Evolutionary conservation across 2,888 invertebrate genomes (phyloP).

Genomic region (Pherbina coryleti): DNA sequence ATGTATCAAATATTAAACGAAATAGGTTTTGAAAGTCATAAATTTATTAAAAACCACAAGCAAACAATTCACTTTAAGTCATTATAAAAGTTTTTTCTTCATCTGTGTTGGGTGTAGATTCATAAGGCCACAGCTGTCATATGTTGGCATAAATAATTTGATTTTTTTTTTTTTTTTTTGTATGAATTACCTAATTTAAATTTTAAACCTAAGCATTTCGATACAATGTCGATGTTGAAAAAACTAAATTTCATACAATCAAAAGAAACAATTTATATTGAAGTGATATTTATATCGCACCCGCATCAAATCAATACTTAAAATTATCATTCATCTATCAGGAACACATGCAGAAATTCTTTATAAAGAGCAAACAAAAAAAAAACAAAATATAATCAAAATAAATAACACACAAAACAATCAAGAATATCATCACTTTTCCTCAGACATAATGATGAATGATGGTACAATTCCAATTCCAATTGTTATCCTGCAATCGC

Average conservation of each 20-base stretch:
- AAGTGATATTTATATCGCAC: neutral
- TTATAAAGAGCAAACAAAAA: neutral
- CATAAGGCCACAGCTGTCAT: no score
- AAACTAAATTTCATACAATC: neutral
- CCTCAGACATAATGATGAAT: conserved; percentile 58
- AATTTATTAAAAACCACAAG: no score
- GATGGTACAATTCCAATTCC: conserved; percentile 52
- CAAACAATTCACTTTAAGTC: no score
- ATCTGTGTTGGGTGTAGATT: no score
- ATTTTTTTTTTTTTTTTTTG: no score
- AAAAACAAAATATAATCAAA: neutral
- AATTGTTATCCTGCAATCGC: neutral
- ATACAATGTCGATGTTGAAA: no score
- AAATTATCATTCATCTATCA: conserved; percentile 30
- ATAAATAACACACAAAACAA: neutral
- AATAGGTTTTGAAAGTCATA: no score
- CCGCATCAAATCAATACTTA: conserved; percentile 21
- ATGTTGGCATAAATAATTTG: no score
- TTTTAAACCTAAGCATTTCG: no score
- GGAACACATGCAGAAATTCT: neutral
- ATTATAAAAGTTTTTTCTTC: no score
- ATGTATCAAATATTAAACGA: no score
- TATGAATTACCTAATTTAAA: no score
- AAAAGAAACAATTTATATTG: neutral
- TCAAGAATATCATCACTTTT: conserved; percentile 12